Base-by-base conservation (phyloP, 1,140 invertebrate species). In the Drosophila repletoides region DNA sequence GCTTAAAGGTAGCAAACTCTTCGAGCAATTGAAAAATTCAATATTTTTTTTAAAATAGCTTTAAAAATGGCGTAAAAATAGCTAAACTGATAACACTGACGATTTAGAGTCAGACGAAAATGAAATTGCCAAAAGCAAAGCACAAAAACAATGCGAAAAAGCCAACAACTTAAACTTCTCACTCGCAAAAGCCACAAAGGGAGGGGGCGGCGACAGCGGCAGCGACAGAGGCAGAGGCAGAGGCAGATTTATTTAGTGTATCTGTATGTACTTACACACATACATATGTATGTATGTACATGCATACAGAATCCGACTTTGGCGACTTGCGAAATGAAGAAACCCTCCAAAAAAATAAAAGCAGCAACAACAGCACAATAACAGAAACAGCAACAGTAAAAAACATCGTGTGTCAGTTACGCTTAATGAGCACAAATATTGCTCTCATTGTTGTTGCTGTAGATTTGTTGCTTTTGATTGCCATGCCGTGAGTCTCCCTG, bases 351-450 rank as follows among this genome's bases (percentile, higher is more conserved):
- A 79, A 55, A 71, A 26, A 60, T 38, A 12, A 56, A 22, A 48
- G 43, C 17, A 43, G 34, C 59, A 61, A 34, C 34, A 55, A 60
- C 24, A 45, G 28, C 26, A 53, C 31, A 49, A 65, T 19, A 28
- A 34, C 52, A 52, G 31, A 24, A 24, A 31, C 40, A 66, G 24
- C 17, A 48, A 49, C 14, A 52, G 17, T 14, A 61, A 53, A 65
- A 75, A 75, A 86, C 72, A 76, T 86, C 80, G 79, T 84, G 80
- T 84, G 80, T 84, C 80, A 84, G 80, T 84, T 84, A 84, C 80
- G 80, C 80, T 86, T 86, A 86, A 86, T 84, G 80, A 84, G 80
- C 80, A 84, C 80, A 86, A 75, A 84, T 79, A 84, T 80, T 86
- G 80, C 80, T 86, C 80, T 72, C 67, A 72, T 84, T 84, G 80